Evolutionary conservation across 2,888 invertebrate species (phyloP).

Genomic region (Poecilus cupreus): DNA sequence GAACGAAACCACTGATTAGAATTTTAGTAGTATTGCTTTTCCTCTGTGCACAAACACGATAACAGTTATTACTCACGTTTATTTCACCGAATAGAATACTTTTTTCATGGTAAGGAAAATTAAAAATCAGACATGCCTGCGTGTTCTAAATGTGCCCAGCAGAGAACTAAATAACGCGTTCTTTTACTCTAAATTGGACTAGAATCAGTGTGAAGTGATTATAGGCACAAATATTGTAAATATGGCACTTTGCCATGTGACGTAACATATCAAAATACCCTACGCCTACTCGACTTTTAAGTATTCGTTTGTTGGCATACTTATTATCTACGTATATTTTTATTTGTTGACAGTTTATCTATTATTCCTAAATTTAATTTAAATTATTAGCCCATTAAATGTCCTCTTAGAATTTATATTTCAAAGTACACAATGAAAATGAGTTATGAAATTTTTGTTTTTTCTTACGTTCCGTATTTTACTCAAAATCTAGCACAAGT

Average conservation of each 20-base stretch:
- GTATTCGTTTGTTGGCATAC: constrained; percentile 2
- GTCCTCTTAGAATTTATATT: neutral
- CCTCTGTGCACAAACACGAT: too few species aligned
- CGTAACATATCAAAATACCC: constrained; percentile 28
- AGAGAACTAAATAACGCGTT: neutral
- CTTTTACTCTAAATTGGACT: neutral
- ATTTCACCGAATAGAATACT: too few species aligned
- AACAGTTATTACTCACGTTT: too few species aligned
- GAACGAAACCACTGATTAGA: too few species aligned
- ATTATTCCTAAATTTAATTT: constrained; percentile 24
- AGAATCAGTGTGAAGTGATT: neutral
- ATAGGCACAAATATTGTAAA: neutral
- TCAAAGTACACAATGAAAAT: neutral
- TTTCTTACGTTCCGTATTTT: neutral
- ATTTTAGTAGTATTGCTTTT: too few species aligned
- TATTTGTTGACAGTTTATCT: constrained; percentile 10
- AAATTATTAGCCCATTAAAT: constrained; percentile 17
- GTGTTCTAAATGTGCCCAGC: neutral
- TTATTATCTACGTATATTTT: neutral
- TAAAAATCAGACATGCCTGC: too few species aligned
- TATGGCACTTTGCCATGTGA: constrained; percentile 5
- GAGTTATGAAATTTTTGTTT: neutral
- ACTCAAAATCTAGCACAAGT: neutral
- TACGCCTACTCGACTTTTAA: constrained; percentile 8
- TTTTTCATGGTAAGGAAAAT: too few species aligned